Evolutionary conservation across 1,140 invertebrate species (phyloP), one percentile per base, ranked within the genome.

Genomic region (Cataglyphis hispanica): DNA sequence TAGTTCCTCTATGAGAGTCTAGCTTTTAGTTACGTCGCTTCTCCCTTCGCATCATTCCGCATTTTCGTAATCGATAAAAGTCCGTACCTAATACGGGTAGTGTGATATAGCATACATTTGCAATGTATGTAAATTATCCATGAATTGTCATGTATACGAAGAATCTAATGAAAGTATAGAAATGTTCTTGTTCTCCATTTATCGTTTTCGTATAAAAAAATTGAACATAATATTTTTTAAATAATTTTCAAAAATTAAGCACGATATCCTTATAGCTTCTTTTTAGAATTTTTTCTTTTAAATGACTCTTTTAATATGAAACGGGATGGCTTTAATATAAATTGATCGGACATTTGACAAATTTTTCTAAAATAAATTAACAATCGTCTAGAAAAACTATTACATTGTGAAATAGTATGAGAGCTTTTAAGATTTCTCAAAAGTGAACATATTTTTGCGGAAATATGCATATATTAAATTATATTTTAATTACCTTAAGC

Each of bases 1-100:
- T 72, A 72, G 67, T n/a, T 83, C 53, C 72, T 69, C 67, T 43
- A 40, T 19, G 67, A 43, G 19, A 50, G 27, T 53, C 53, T 53
- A 34, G 11, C 27, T 53, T 34, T 72, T 31, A 60, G 40, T 56
- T 63, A 13, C n/a, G 1, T 40, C 31, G 25, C 34, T 10, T n/a
- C 10, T n/a, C 22, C 7, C 16, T 81, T 25, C 6, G 22, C 43
- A 22, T 13, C 27, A 60, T 72, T 72, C 25, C 43, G 53, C 22
- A 43, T 58, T 43, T 27, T 72, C 22, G 16, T 6, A 80, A 22
- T 64, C 60, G 43, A 8, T 19, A 22, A 64, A 34, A 77, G 5
- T 46, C 7, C 13, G 31, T 37, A 1, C 46, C 8, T 25, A 63
- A 31, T 64, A 22, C 13, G n/a, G 1, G 16, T 16, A 25, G 16